Evolutionary conservation across 2,888 invertebrate species (phyloP).

Genomic region (Drosophila flavopinicola): DNA sequence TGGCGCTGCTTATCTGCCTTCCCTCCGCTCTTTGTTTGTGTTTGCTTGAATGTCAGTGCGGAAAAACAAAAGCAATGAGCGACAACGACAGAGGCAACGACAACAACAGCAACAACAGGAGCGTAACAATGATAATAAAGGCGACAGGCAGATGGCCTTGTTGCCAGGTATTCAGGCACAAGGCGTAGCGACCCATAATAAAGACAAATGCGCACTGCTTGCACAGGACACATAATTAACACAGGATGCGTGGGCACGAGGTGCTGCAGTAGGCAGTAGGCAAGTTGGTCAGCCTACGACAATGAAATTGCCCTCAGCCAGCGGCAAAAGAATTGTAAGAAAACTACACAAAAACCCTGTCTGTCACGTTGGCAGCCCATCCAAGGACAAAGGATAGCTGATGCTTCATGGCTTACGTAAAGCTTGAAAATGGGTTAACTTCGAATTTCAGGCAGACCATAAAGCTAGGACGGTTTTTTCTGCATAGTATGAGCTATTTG

Average conservation of each 20-base stretch:
- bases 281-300: slow-evolving; percentile 29
- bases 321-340: not conserved
- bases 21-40: slow-evolving; percentile 11
- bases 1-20: slow-evolving; percentile 30
- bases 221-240: slow-evolving; percentile 75
- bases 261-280: too few relatives aligned
- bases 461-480: too few relatives aligned
- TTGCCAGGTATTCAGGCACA: slow-evolving; percentile 57
- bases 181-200: slow-evolving; percentile 59
- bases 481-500: too few relatives aligned
- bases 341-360: slow-evolving; percentile 13
- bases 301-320: slow-evolving; percentile 25
- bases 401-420: not conserved
- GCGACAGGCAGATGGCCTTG: slow-evolving; percentile 72
- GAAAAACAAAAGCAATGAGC: slow-evolving; percentile 70
- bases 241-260: slow-evolving; percentile 30
- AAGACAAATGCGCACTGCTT: slow-evolving; percentile 77
- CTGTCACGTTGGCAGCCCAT: slow-evolving; percentile 19
- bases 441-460: too few relatives aligned
- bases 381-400: not conserved
- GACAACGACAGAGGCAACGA: slow-evolving; percentile 23
- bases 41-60: slow-evolving; percentile 67
- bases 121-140: slow-evolving; percentile 74
- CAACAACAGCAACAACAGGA: slow-evolving; percentile 46
- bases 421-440: not conserved